These are phyloP conservation scores for Alcis repandata DNA, from an alignment of 2,888 invertebrate genomes.

Conservation along the genomic window DNA sequence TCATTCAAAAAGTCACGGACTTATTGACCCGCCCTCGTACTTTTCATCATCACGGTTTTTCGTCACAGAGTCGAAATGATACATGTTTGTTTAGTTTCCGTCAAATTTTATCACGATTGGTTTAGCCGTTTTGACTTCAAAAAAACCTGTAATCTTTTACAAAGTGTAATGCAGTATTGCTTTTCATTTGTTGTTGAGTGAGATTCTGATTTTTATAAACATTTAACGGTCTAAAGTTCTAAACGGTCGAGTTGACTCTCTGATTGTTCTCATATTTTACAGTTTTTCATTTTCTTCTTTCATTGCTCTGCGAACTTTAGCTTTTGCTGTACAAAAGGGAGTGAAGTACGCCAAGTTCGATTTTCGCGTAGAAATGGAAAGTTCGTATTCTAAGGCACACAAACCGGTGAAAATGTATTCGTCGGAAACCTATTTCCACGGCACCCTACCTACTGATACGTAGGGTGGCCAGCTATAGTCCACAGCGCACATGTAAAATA, in stretches of 20 bases:
- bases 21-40: no score
- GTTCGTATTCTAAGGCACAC: conserved; percentile 71
- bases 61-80: no score
- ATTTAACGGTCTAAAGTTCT: no score
- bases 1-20: no score
- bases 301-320: conserved; percentile 10
- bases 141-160: no score
- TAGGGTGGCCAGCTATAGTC: conserved; percentile 81
- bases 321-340: conserved; percentile 53
- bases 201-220: no score
- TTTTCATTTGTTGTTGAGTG: no score
- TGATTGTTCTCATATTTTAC: background rate
- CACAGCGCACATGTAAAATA: conserved; percentile 84
- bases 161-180: no score
- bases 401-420: conserved; percentile 79
- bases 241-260: background rate
- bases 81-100: no score
- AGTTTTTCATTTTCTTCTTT: background rate
- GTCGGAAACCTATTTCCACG: conserved; percentile 79
- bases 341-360: conserved; percentile 49
- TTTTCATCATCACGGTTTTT: no score
- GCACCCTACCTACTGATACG: conserved; percentile 82
- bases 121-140: no score
- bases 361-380: conserved; percentile 70
- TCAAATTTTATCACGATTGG: no score